These are phyloP conservation scores for Phyllostomus hastatus DNA, from an alignment of 2,113 vertebrate species.

Conservation along the genomic window DNA sequence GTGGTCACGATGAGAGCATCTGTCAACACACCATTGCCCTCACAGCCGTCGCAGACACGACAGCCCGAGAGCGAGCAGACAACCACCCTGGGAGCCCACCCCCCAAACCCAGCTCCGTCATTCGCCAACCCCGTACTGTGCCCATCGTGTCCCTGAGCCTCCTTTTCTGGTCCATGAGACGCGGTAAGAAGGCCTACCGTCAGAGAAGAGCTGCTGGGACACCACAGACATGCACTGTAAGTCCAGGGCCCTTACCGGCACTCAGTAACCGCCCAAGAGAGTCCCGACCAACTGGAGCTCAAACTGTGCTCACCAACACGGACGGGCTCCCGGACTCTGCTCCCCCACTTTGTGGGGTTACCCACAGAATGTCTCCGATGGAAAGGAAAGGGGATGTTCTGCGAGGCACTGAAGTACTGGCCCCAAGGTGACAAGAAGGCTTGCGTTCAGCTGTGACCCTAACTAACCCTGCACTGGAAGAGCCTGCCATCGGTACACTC, in stretches of 20 bases:
- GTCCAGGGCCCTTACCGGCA: not conserved
- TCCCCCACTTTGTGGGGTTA: not conserved
- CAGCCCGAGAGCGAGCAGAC: too few species aligned
- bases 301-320: not conserved
- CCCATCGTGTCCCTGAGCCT: not conserved
- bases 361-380: not conserved
- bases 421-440: not conserved
- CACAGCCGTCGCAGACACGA: not conserved
- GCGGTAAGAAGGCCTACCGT: not conserved
- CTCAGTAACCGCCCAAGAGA: not conserved
- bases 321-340: not conserved
- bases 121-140: too few species aligned
- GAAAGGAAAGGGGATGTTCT: not conserved
- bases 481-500: not conserved
- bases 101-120: not conserved
- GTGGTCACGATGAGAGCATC: rapidly evolving
- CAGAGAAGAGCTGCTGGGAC: not conserved
- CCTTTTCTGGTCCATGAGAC: not conserved
- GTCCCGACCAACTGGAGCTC: not conserved
- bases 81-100: too few species aligned
- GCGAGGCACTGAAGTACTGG: not conserved
- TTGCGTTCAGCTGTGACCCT: not conserved
- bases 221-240: not conserved
- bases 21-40: not conserved
- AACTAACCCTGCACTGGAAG: not conserved